Evolutionary conservation across 2,888 invertebrate species (phyloP).

Genomic region (Sisyra nigra): DNA sequence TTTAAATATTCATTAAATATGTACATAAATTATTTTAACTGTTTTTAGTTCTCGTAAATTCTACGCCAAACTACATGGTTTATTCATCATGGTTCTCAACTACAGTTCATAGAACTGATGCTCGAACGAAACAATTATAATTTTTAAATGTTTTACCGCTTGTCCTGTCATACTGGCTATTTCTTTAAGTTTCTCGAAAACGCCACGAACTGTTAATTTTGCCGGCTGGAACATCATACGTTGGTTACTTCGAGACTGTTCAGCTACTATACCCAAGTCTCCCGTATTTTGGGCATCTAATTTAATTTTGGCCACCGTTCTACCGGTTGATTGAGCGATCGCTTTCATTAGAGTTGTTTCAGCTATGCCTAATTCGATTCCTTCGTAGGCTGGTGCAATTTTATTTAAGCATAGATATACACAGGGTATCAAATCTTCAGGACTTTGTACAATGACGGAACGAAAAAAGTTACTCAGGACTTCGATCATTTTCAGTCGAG

Average conservation of each 20-base stretch:
- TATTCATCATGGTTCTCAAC: too few relatives aligned
- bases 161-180: conserved; percentile 76
- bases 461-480: conserved; percentile 82
- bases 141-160: conserved; percentile 31
- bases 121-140: neutral
- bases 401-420: conserved; percentile 93
- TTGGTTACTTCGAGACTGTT: conserved; percentile 70
- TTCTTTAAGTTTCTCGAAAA: conserved; percentile 71
- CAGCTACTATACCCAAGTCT: conserved; percentile 84
- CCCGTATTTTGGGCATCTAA: conserved; percentile 53
- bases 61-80: too few relatives aligned
- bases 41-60: too few relatives aligned
- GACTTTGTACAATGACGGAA: conserved; percentile 76
- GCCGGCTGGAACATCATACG: conserved; percentile 76
- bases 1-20: too few relatives aligned
- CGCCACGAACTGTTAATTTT: conserved; percentile 52
- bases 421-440: conserved; percentile 77
- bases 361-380: conserved; percentile 85
- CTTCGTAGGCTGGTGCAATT: conserved; percentile 91
- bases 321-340: conserved; percentile 76
- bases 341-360: conserved; percentile 91
- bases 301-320: conserved; percentile 70
- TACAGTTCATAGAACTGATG: too few relatives aligned
- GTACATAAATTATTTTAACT: too few relatives aligned
- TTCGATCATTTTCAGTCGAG: conserved; percentile 81